Base-by-base conservation (phyloP, 2,113 vertebrate species). In the Chionis minor region DNA sequence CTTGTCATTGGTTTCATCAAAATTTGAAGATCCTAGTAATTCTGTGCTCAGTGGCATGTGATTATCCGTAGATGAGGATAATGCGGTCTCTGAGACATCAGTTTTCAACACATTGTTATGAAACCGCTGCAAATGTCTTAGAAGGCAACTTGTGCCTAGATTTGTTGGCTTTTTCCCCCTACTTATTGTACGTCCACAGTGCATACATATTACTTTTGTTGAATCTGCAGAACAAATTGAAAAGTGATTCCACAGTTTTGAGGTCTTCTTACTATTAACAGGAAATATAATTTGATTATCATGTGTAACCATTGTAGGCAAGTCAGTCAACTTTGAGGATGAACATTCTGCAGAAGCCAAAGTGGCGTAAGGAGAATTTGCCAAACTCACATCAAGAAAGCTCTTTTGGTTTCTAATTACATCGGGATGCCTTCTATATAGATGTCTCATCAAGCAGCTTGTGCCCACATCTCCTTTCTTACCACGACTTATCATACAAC, bases 221-320 rank as follows among this genome's bases (percentile, higher is more conserved):
- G 99, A 99, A 97, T 99, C 99, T 63, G 98, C 96, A 61, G 99
- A 98, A 88, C 99, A 99, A 96, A 99, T 98, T 45, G 99, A 99
- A 94, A 99, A 99, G 87, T 99, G 99, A 96, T 99, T 99, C 99
- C 99, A 99, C 97, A 99, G 98, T 98, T 99, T 99, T 96, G 99
- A 99, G 83, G 99, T 99, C 98, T 99, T 99, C 98, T 99, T 99
- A 94, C 99, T 99, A 92, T 97, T 99, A 91, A 97, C 97, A 8
- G 99, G 98, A 96, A 98, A 95, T 47, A 98, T 92, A 62, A 97
- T 98, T 58, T 97, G 96, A 96, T 98, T 98, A 95, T 98, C 98
- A 22, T 94, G 97, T 70, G 98, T 97, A 85, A 91, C 92, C 87
- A 91, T 52, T 8, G 97, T 84, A 38, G 98, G 97, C 85, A 97